Evolutionary conservation across 2,888 invertebrate species (phyloP).

Genomic region (Druceiella hillmani): DNA sequence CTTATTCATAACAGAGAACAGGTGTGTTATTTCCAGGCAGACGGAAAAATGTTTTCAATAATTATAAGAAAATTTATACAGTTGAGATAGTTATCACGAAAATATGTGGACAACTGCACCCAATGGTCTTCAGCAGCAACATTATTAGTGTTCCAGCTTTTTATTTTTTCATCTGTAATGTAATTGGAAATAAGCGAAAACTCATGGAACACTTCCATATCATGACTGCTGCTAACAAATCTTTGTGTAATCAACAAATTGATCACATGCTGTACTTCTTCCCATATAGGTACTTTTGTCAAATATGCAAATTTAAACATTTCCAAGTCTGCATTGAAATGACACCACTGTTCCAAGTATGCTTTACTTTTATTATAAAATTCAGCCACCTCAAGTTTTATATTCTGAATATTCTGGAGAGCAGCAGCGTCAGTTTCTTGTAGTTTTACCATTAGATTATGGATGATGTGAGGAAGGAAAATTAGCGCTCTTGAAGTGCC

Average conservation of each 20-base stretch:
- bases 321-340: conserved; percentile 11
- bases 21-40: conserved; percentile 16
- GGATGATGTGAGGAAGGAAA: conserved; percentile 21
- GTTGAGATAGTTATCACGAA: conserved; percentile 15
- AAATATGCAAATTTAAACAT: conserved; percentile 18
- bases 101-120: conserved; percentile 20
- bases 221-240: conserved; percentile 21
- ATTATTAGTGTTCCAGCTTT: conserved; percentile 27
- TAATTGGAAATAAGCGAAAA: conserved; percentile 26
- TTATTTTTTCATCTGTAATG: conserved; percentile 25
- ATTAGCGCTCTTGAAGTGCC: conserved; percentile 21
- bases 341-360: conserved; percentile 16
- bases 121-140: conserved; percentile 26
- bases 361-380: conserved; percentile 17
- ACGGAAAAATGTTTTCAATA: conserved; percentile 18
- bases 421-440: conserved; percentile 10
- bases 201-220: conserved; percentile 26
- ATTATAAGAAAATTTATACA: conserved; percentile 16
- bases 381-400: conserved; percentile 15
- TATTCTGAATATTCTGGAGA: conserved; percentile 15
- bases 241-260: conserved; percentile 23
- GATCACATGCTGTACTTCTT: conserved; percentile 21
- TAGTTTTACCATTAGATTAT: conserved; percentile 16
- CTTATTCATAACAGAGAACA: conserved; percentile 16
- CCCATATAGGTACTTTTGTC: conserved; percentile 25